Conservation (phyloP, 2,797 vertebrate genomes). For the Macropodus opercularis region DNA sequence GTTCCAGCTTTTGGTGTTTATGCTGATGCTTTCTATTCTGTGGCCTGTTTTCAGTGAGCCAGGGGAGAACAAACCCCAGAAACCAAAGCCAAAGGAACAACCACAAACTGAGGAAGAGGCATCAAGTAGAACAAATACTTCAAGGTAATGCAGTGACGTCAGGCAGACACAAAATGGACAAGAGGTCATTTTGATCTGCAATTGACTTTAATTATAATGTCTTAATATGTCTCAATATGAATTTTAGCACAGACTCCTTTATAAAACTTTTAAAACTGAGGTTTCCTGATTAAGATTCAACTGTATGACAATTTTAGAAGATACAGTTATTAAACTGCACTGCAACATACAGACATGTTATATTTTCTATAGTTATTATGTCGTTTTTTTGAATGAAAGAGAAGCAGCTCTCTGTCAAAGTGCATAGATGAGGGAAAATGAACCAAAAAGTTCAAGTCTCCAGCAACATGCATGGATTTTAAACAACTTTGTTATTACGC, state of each 20-base stretch:
- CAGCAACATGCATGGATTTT: no score
- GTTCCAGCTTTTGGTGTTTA: background rate
- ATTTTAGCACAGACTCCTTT: no score
- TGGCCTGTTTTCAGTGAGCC: conserved; percentile 84
- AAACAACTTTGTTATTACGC: no score
- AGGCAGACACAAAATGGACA: conserved; percentile 8
- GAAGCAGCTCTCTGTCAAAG: no score
- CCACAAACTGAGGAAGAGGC: conserved; percentile 73
- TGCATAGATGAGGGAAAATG: no score
- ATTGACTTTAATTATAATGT: no score
- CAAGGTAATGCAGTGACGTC: conserved; percentile 73
- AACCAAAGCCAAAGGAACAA: conserved; percentile 82
- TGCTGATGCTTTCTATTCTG: conserved; percentile 2
- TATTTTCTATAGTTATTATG: no score
- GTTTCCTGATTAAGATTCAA: background rate
- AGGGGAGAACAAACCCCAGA: conserved; percentile 84
- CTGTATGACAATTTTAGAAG: background rate
- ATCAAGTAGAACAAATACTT: conserved; percentile 72
- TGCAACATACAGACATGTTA: no score
- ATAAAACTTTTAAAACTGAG: no score
- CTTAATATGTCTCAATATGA: no score
- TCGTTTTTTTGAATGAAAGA: no score
- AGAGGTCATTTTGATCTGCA: background rate
- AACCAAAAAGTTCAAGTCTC: no score
- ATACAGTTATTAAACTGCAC: background rate